A percentile compares a stretch with the other conserved stretches of the same genome.
Conservation (phyloP, 2,888 invertebrate species). For the Aspidiotus destructor region DNA sequence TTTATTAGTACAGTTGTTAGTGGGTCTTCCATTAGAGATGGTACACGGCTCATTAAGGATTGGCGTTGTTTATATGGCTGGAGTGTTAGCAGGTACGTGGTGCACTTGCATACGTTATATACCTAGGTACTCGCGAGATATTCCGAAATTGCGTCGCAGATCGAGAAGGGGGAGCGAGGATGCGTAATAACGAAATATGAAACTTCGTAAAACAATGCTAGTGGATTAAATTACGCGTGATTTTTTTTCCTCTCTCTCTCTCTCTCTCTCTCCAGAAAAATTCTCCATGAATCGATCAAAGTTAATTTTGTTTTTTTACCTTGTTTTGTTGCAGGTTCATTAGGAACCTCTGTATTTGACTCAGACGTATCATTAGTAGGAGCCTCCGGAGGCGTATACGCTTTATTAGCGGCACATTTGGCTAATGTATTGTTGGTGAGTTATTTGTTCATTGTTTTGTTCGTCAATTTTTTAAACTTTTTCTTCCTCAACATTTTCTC, state of each 20-base stretch:
- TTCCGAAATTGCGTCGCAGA: too few relatives aligned
- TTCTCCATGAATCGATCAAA: too few relatives aligned
- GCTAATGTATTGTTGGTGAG: constrained; percentile 74
- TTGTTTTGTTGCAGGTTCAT: constrained; percentile 44
- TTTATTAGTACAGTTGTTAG: constrained; percentile 82
- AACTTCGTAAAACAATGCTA: too few relatives aligned
- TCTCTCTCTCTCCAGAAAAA: too few relatives aligned
- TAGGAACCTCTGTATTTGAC: constrained; percentile 85
- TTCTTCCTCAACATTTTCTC: neutral
- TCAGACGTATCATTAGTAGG: constrained; percentile 90
- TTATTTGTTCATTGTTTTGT: constrained; percentile 2
- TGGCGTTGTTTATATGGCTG: constrained; percentile 80
- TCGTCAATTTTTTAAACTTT: neutral
- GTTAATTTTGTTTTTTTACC: neutral
- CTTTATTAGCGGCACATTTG: constrained; percentile 86
- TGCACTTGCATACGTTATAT: neutral
- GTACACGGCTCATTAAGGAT: constrained; percentile 86
- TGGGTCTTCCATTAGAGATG: constrained; percentile 90
- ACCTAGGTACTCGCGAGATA: neutral
- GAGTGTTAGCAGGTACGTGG: constrained; percentile 67
- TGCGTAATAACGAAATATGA: too few relatives aligned
- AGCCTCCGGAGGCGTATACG: constrained; percentile 95
- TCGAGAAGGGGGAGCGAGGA: too few relatives aligned
- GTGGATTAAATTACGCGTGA: too few relatives aligned
- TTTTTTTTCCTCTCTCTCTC: too few relatives aligned